Base-by-base conservation (phyloP, 2,113 vertebrate species). In the Menura novaehollandiae region DNA sequence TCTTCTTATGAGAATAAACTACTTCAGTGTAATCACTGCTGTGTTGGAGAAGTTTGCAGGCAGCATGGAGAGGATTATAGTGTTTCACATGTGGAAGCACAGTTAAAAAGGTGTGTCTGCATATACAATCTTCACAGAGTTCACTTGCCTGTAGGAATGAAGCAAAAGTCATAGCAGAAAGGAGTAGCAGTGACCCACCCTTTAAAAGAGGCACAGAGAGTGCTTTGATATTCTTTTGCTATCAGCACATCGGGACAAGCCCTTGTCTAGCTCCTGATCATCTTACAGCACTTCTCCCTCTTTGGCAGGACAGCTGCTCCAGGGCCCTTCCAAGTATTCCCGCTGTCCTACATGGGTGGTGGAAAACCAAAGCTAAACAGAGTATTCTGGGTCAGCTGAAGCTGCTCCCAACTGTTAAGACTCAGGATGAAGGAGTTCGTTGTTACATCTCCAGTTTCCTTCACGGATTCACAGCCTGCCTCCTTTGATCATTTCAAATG, bases 281-380 rank as follows among this genome's bases (percentile, higher is more conserved):
- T 97, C 95, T 98, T 98, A 97, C 97, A 96, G 95, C 93, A 32
- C 78, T 79, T 55, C 63, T 95, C 97, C 94, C 95, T 92, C 82
- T 98, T 97, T 95, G 96, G 97, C 96, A 90, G 89, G 87, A 93
- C 97, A 98, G 98, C 98, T 98, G 97, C 93, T 95, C 74, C 21
- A 72, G 47, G 68, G 78, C 76, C 69, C 59, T 89, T 87, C 96
- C 84, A 97, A 97, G 89, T 53, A 86, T 95, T 94, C 62, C 91
- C 21, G 28, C 95, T 96, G 49, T 96, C 93, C 77, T 91, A 10
- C 52, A 69, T 30, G 58, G 72, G 75, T 73, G 80, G n/a, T 80
- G 75, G 46, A 94, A 97, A 96, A 80, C 39, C 67, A 72, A 92
- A 88, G 75, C 91, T 69, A n/a, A 75, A 55, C 37, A 80, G 95